Conservation (phyloP, 2,113 vertebrate species). For the Odocoileus hemionus region DNA sequence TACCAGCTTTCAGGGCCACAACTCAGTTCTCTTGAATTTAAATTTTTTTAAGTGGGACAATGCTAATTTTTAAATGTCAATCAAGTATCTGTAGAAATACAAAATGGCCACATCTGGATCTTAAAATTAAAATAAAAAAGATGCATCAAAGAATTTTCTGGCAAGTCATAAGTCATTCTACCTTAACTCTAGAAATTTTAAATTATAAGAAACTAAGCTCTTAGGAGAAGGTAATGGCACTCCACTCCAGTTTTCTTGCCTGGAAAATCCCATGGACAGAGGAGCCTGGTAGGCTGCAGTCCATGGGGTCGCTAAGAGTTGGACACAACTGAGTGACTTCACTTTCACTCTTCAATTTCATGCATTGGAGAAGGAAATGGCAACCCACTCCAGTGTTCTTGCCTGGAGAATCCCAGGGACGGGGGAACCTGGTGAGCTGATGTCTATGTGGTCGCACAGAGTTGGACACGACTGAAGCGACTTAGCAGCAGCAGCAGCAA, state of each 20-base stretch:
- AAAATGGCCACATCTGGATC: not conserved
- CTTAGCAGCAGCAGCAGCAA: not conserved
- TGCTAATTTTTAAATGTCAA: not conserved
- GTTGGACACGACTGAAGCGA: too few relatives aligned
- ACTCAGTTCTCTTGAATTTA: not conserved
- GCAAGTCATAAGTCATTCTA: not conserved
- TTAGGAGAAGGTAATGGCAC: not conserved
- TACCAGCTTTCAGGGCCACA: not conserved
- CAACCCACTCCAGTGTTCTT: too few relatives aligned
- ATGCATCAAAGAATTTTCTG: not conserved
- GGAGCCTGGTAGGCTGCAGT: too few relatives aligned
- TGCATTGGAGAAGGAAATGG: too few relatives aligned
- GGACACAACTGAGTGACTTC: too few relatives aligned
- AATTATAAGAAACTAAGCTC: not conserved
- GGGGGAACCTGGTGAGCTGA: too few relatives aligned
- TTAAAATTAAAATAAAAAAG: not conserved
- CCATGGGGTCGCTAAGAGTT: too few relatives aligned
- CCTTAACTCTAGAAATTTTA: not conserved
- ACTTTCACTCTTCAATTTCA: too few relatives aligned
- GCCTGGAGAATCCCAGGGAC: too few relatives aligned
- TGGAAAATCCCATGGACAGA: too few relatives aligned
- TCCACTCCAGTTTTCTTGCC: too few relatives aligned
- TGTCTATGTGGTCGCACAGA: too few relatives aligned
- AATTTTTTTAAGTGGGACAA: not conserved
- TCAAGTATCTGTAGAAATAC: not conserved